Conservation (phyloP, 2,113 vertebrate genomes). For the Mystacornis crossleyi region DNA sequence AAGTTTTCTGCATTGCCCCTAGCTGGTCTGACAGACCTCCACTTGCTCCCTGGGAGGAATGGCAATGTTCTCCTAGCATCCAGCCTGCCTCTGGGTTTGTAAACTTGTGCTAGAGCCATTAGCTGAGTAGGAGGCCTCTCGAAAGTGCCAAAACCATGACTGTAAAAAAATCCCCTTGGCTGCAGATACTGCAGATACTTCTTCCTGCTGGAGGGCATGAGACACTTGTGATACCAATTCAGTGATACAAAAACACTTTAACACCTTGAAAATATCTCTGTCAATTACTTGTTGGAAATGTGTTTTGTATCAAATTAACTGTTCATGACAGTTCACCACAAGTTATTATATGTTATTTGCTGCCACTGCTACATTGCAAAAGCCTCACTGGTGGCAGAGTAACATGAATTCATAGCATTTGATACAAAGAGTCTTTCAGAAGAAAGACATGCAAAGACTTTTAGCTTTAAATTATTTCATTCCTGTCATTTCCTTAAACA, state of each 20-base stretch:
- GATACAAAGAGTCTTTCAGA: conserved; percentile 74
- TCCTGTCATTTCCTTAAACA: conserved; percentile 67
- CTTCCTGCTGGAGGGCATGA: not conserved
- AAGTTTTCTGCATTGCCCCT: conserved; percentile 33
- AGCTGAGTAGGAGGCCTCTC: not conserved
- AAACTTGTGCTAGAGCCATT: not conserved
- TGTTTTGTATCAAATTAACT: conserved; percentile 77
- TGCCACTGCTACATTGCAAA: conserved; percentile 64
- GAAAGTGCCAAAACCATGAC: not conserved
- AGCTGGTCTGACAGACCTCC: conserved; percentile 34
- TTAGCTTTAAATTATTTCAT: conserved; percentile 67
- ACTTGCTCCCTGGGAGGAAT: not conserved
- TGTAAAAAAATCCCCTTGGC: not conserved
- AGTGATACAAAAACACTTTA: not conserved
- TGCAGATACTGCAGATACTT: not conserved
- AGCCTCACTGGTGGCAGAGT: conserved; percentile 58
- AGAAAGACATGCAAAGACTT: conserved; percentile 23
- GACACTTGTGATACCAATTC: not conserved
- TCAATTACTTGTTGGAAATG: conserved; percentile 47
- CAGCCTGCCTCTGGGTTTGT: not conserved
- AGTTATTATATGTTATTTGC: conserved; percentile 75
- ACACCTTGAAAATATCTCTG: conserved; percentile 29
- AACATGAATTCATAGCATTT: conserved; percentile 63
- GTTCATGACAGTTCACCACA: conserved; percentile 72
- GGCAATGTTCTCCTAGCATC: not conserved